phyloP scores from a whole-genome alignment of 2,888 invertebrate species.

The Cyaniris semiargus region DNA sequence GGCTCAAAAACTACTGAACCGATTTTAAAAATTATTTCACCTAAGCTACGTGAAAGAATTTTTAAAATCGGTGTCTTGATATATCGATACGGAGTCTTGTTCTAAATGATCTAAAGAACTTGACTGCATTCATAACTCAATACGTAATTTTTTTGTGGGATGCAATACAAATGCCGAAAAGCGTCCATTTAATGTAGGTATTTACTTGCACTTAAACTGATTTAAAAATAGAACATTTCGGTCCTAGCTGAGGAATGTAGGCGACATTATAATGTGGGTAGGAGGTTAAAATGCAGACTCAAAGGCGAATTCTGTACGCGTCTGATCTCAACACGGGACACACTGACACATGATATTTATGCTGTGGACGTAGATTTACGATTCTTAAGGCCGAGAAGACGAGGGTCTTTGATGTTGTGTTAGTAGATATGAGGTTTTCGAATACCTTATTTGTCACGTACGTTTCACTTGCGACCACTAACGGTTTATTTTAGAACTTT shows the following conservation, averaged over 20 bases:
- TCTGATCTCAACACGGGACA: conserved; percentile 7
- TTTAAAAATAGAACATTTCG: neutral
- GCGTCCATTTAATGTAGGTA: neutral
- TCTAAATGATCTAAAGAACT: no score
- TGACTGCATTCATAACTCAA: no score
- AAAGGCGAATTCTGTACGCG: conserved; percentile 23
- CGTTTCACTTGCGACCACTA: neutral
- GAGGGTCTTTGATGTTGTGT: conserved; percentile 22
- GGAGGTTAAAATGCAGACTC: neutral
- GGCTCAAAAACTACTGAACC: no score
- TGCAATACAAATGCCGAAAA: no score
- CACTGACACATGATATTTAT: conserved; percentile 5
- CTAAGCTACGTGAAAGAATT: no score
- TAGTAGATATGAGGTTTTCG: conserved; percentile 11
- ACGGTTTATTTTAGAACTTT: neutral
- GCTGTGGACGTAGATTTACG: conserved; percentile 21
- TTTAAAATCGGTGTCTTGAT: no score
- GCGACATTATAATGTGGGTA: neutral
- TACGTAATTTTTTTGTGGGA: no score
- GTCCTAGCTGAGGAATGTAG: neutral
- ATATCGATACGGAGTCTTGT: no score
- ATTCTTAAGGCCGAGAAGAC: conserved; percentile 13
- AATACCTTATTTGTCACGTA: conserved; percentile 16
- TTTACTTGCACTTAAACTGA: neutral
- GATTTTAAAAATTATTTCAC: no score